A percentile compares a stretch with the other conserved stretches of the same genome.
Evolutionary conservation across 2,888 invertebrate species (phyloP).

Genomic region (Herminia tarsipennalis): DNA sequence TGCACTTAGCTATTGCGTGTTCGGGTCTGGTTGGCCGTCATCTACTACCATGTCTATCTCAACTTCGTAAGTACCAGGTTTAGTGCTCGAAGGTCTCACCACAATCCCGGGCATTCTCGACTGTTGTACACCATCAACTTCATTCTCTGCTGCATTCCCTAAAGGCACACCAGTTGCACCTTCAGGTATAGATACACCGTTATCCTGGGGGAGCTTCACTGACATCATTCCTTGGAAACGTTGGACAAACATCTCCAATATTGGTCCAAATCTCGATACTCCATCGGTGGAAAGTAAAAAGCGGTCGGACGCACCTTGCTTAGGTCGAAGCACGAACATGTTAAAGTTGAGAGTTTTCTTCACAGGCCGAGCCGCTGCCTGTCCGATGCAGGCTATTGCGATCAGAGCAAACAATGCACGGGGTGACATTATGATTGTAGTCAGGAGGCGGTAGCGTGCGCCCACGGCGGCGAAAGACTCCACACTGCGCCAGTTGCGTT

Average conservation of each 20-base stretch:
- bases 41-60: constrained; percentile 76
- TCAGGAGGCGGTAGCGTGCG: constrained; percentile 57
- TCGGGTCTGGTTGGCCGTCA: constrained; percentile 71
- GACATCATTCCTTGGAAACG: constrained; percentile 89
- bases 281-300: constrained; percentile 70
- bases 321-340: constrained; percentile 75
- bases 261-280: constrained; percentile 87
- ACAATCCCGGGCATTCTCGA: constrained; percentile 74
- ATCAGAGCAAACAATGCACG: constrained; percentile 58
- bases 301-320: constrained; percentile 63
- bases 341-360: constrained; percentile 77
- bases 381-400: constrained; percentile 59
- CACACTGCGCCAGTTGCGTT: constrained; percentile 71
- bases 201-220: constrained; percentile 86
- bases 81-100: constrained; percentile 68
- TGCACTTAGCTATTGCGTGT: constrained; percentile 27
- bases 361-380: constrained; percentile 64
- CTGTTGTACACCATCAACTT: constrained; percentile 77
- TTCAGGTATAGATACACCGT: constrained; percentile 52
- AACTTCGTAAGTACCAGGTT: constrained; percentile 76
- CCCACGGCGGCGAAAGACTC: constrained; percentile 59
- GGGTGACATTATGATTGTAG: constrained; percentile 44
- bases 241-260: constrained; percentile 89
- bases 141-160: constrained; percentile 73
- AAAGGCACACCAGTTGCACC: constrained; percentile 42